phyloP scores from a whole-genome alignment of 2,113 vertebrate genomes.

The Cariama cristata region DNA sequence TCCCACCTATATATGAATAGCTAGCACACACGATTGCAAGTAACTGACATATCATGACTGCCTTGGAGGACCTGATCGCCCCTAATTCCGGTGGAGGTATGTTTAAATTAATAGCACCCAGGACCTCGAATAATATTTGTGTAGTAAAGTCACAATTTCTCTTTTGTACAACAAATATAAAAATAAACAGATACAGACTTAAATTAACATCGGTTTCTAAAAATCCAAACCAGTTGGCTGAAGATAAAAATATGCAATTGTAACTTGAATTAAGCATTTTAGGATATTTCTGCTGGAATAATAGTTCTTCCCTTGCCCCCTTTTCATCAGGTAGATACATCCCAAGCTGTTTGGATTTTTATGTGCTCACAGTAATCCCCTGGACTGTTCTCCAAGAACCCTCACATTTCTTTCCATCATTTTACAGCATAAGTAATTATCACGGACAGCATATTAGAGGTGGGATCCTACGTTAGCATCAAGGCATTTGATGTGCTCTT shows the following conservation, averaged over 20 bases:
- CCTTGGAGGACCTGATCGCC: slow-evolving; percentile 40
- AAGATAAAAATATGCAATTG: slow-evolving; percentile 32
- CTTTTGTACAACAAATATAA: slow-evolving; percentile 68
- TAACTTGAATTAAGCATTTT: slow-evolving; percentile 9
- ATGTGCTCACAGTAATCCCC: neutral
- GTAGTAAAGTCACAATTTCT: slow-evolving; percentile 59
- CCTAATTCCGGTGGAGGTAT: slow-evolving; percentile 66
- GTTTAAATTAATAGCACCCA: slow-evolving; percentile 69
- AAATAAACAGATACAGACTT: slow-evolving; percentile 70
- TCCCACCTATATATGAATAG: slow-evolving; percentile 36
- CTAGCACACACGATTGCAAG: neutral
- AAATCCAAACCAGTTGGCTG: slow-evolving; percentile 71
- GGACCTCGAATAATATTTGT: slow-evolving; percentile 61
- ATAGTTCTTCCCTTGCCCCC: neutral
- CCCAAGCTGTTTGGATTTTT: slow-evolving; percentile 13
- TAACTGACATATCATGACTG: neutral
- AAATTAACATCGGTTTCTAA: slow-evolving; percentile 57
- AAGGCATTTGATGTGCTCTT: neutral
- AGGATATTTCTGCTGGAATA: slow-evolving; percentile 46
- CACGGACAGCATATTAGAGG: neutral
- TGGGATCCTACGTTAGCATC: neutral
- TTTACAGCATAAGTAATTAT: accelerated
- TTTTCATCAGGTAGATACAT: neutral
- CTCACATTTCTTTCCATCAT: neutral
- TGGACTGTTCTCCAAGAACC: neutral